Evolutionary conservation across 2,888 invertebrate species (phyloP), one percentile per base, ranked within the genome.

Genomic region (Caenorhabditis angaria): DNA sequence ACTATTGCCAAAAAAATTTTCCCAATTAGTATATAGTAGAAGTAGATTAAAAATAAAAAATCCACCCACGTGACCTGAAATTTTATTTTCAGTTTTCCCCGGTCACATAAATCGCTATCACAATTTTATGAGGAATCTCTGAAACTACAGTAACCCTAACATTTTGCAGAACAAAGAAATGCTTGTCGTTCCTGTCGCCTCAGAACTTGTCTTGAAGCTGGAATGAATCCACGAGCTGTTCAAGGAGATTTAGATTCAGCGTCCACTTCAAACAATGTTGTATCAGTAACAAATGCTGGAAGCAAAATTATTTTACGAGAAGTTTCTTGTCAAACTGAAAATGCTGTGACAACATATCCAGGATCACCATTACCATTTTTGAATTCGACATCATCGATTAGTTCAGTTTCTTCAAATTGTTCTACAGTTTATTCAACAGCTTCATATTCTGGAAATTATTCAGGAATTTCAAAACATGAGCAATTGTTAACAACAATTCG

Each of bases 171-270:
- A 60, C 79, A 81, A 35, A 63, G 81, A 29, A 81, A 81, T 29
- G 68, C 81, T 18, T 82, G 80, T 32, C 69, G 82, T 18, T 69
- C 82, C 0, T 80, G 82, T 55, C 73, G 82, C 6, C 59, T 80
- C 18, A 25, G 61, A 1, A 35, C 53, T 48, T 80, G 80, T 55
- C 57, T 82, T 12, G 55, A 66, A 35, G 76, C 80, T 18, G 82
- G 82, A 35, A 82, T 82, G 82, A 82, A 82, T 65, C 80, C 82
- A n/a, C 69, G 80, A 18, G 82, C 82, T 25, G 82, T 82, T 5
- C 82, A 82, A 55, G 70, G 70, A 0, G 72, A 78, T 27, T 62
- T 58, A 0, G 63, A 53, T 20, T 64, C 20, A 61, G 65, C 18
- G 60, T 47, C 29, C 56, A 65, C 47, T 48, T 50, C 8, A 20